Evolutionary conservation across 2,113 vertebrate species (phyloP).

Genomic region (Salvelinus alpinus): DNA sequence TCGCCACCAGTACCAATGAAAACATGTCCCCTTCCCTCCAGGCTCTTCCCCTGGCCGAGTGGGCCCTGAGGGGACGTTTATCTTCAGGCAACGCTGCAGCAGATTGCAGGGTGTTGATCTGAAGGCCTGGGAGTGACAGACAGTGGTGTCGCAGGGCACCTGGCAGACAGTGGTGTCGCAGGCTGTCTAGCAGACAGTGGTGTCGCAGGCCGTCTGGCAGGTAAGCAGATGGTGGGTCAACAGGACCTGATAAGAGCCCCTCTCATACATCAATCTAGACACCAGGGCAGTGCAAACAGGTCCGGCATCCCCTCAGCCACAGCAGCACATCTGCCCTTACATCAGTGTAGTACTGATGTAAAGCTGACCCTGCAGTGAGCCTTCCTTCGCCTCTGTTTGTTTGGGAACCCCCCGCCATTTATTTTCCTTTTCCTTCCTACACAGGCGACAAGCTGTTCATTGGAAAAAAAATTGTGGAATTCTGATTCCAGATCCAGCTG

Average conservation of each 20-base stretch:
- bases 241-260: constrained; percentile 13
- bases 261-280: constrained; percentile 4
- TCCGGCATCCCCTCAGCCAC: neutral
- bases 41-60: neutral
- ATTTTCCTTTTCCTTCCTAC: constrained; percentile 27
- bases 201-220: constrained; percentile 5
- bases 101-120: neutral
- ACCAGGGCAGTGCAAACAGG: neutral
- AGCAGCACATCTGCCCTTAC: constrained; percentile 15
- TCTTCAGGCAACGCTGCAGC: neutral
- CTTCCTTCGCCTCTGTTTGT: constrained; percentile 22
- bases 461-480: constrained; percentile 14
- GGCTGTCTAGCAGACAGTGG: neutral
- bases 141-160: constrained; percentile 24
- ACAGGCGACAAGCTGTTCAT: constrained; percentile 21
- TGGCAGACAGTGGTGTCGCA: constrained; percentile 20
- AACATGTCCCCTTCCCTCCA: neutral
- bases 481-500: constrained; percentile 12
- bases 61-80: neutral
- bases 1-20: neutral
- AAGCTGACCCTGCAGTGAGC: neutral
- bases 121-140: neutral
- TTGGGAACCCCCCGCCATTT: constrained; percentile 16
- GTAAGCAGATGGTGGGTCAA: constrained; percentile 7
- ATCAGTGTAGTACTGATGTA: neutral